Evolutionary conservation across 1,140 invertebrate genomes (phyloP).

Genomic region (Leptinotarsa undecemlineata): DNA sequence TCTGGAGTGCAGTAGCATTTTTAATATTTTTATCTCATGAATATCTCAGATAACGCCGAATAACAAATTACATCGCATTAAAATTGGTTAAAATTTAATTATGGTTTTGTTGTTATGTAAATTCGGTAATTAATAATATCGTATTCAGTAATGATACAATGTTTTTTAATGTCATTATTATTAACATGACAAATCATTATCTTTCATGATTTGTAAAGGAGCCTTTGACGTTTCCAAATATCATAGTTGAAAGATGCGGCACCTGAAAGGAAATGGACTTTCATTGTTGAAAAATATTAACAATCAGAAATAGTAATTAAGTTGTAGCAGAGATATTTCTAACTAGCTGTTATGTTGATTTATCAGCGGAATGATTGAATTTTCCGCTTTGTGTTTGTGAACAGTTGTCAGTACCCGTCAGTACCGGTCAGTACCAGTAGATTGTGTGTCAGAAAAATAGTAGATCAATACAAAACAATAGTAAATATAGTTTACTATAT

Average conservation of each 20-base stretch:
- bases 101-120: slow-evolving; percentile 26
- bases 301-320: too few relatives aligned
- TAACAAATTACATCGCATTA: slow-evolving; percentile 24
- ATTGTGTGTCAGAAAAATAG: too few relatives aligned
- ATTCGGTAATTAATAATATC: slow-evolving; percentile 24
- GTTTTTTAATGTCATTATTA: slow-evolving; percentile 23
- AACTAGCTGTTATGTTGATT: too few relatives aligned
- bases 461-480: too few relatives aligned
- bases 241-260: not conserved
- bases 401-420: too few relatives aligned
- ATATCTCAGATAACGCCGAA: slow-evolving; percentile 10
- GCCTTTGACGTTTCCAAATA: slow-evolving; percentile 3
- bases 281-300: too few relatives aligned
- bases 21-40: slow-evolving; percentile 14
- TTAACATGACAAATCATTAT: slow-evolving; percentile 17
- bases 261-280: too few relatives aligned
- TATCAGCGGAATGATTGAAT: too few relatives aligned
- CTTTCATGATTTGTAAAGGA: slow-evolving; percentile 7
- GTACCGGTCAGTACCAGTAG: too few relatives aligned
- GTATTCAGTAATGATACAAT: slow-evolving; percentile 10
- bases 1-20: slow-evolving; percentile 9
- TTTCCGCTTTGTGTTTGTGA: too few relatives aligned
- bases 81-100: slow-evolving; percentile 27
- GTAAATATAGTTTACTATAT: too few relatives aligned
- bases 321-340: too few relatives aligned